A percentile compares a stretch with the other conserved stretches of the same genome.
phyloP scores from a whole-genome alignment of 1,140 invertebrate species.

The Drosophila repleta region DNA sequence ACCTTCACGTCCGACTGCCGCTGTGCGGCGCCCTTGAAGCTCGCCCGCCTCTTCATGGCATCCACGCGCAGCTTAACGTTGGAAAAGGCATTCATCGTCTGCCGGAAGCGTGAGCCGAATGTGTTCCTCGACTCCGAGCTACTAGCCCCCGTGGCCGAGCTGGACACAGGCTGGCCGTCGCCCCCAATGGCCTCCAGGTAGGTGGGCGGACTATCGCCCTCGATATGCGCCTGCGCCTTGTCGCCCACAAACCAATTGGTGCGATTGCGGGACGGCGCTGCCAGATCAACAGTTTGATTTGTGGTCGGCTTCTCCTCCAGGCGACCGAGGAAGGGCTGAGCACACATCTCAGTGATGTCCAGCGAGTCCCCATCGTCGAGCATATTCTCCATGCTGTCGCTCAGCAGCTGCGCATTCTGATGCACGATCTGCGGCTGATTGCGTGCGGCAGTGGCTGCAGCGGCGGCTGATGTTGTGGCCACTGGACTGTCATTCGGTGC shows the following conservation, averaged over 20 bases:
- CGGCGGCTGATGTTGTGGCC: not conserved
- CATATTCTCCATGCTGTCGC: slow-evolving; percentile 76
- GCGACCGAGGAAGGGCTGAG: slow-evolving; percentile 58
- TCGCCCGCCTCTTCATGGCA: slow-evolving; percentile 72
- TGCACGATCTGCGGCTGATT: slow-evolving; percentile 70
- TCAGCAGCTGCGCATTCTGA: slow-evolving; percentile 71
- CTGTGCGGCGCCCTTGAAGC: slow-evolving; percentile 54
- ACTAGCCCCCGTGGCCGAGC: not conserved
- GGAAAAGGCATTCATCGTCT: slow-evolving; percentile 67
- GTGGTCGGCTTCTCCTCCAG: slow-evolving; percentile 39
- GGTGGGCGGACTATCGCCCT: slow-evolving; percentile 77
- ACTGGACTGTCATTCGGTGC: not conserved
- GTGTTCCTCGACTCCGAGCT: slow-evolving; percentile 35
- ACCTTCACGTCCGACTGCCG: slow-evolving; percentile 64
- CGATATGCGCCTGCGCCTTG: slow-evolving; percentile 53
- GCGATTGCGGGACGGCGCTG: slow-evolving; percentile 51
- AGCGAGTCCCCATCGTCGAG: slow-evolving; percentile 35
- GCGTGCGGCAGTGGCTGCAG: not conserved
- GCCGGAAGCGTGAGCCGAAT: slow-evolving; percentile 59
- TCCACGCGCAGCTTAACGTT: slow-evolving; percentile 72
- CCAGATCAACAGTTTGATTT: slow-evolving; percentile 52
- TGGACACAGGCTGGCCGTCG: slow-evolving; percentile 29
- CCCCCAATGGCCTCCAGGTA: slow-evolving; percentile 74
- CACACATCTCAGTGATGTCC: slow-evolving; percentile 32
- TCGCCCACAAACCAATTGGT: slow-evolving; percentile 78